phyloP scores from a whole-genome alignment of 2,888 invertebrate species.

The Tachina grossa region DNA sequence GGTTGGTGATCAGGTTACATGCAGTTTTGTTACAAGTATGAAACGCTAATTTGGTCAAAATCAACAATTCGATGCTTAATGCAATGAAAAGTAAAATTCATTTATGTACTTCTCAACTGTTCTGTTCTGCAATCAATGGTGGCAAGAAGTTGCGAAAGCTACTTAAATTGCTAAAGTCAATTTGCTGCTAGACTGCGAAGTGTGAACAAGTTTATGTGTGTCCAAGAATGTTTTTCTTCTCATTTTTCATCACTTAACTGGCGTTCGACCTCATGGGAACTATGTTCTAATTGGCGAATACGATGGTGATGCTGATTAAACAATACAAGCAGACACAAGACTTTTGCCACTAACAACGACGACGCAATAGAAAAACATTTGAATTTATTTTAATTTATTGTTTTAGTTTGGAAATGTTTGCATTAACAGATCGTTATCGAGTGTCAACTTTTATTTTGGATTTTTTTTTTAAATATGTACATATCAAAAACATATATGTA shows the following conservation, averaged over 20 bases:
- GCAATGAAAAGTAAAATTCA: slow-evolving; percentile 63
- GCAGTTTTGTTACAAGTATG: slow-evolving; percentile 22
- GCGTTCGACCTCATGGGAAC: slow-evolving; percentile 70
- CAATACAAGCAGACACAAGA: slow-evolving; percentile 18
- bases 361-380: slow-evolving; percentile 16
- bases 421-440: slow-evolving; percentile 39
- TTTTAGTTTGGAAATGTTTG: slow-evolving; percentile 1
- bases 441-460: slow-evolving; percentile 35
- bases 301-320: slow-evolving; percentile 70
- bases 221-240: slow-evolving; percentile 14
- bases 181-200: slow-evolving; percentile 57
- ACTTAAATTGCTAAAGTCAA: slow-evolving; percentile 66
- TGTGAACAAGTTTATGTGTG: slow-evolving; percentile 24
- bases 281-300: slow-evolving; percentile 72
- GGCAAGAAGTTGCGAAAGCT: slow-evolving; percentile 29
- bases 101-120: slow-evolving; percentile 1
- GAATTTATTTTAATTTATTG: slow-evolving; percentile 1
- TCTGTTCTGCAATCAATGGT: slow-evolving; percentile 27
- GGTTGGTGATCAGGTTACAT: slow-evolving; percentile 32
- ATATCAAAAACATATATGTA: not conserved
- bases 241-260: slow-evolving; percentile 56
- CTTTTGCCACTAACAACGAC: not conserved
- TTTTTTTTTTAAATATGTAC: not conserved
- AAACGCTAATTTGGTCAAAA: slow-evolving; percentile 68
- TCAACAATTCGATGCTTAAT: slow-evolving; percentile 53